A percentile compares a stretch with the other conserved stretches of the same genome.
These are phyloP conservation scores for Crypturellus undulatus DNA, from an alignment of 2,113 vertebrate species.

Conservation along the genomic window DNA sequence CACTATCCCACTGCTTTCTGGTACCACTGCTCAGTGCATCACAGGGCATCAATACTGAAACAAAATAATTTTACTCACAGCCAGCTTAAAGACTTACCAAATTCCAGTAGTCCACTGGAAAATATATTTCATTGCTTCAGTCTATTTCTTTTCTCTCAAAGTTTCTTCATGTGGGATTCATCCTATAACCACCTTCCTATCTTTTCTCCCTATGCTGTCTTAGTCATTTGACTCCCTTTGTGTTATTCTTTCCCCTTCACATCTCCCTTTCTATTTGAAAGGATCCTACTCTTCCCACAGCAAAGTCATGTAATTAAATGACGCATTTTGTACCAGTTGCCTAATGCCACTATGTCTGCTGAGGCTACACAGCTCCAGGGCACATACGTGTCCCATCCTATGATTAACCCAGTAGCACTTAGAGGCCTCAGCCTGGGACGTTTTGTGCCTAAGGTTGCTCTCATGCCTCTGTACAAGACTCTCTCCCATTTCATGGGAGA, in stretches of 20 bases:
- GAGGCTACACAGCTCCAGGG: not conserved
- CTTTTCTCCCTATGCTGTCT: not conserved
- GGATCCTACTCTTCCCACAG: not conserved
- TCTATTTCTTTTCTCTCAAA: not conserved
- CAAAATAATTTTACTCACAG: not conserved
- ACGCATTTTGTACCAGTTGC: not conserved
- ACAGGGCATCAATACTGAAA: not conserved
- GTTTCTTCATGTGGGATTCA: not conserved
- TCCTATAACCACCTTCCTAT: not conserved
- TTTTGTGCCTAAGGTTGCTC: not conserved
- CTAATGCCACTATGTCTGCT: not conserved
- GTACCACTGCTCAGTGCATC: not conserved
- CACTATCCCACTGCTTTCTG: not conserved
- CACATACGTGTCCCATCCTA: rapidly evolving
- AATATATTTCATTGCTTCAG: not conserved
- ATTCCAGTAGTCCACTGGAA: not conserved
- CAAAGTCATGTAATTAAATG: not conserved
- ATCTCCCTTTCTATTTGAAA: not conserved
- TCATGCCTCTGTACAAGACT: not conserved
- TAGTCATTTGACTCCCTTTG: not conserved
- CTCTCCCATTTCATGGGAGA: not conserved
- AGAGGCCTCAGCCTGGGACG: not conserved
- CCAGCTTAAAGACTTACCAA: not conserved
- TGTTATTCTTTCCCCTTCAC: not conserved
- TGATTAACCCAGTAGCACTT: not conserved